Percentiles rank a stretch among this genome's conserved stretches.
These are phyloP conservation scores for Dendrocincla tyrannina DNA, from an alignment of 2,797 vertebrate species.

Conservation along the genomic window DNA sequence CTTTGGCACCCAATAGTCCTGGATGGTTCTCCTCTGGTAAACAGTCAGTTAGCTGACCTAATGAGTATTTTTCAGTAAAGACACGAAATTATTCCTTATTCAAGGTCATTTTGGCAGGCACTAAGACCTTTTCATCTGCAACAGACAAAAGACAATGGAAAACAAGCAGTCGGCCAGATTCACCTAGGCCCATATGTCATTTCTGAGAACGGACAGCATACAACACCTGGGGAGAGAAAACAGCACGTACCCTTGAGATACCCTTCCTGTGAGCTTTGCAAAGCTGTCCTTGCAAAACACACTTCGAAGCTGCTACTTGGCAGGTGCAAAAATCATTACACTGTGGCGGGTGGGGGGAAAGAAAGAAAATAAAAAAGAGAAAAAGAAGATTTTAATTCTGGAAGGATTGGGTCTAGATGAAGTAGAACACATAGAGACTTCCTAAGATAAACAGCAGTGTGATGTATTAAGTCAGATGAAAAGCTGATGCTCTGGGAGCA, in stretches of 20 bases:
- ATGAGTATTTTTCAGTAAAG: neutral
- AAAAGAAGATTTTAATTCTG: neutral
- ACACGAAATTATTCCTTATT: neutral
- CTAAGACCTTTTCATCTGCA: neutral
- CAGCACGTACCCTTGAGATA: neutral
- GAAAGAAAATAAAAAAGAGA: neutral
- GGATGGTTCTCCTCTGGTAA: neutral
- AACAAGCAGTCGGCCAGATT: neutral
- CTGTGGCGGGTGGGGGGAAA: too few species aligned
- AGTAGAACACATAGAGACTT: neutral
- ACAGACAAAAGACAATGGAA: neutral
- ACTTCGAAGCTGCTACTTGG: neutral
- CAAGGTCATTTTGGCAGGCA: neutral
- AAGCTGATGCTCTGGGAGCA: neutral
- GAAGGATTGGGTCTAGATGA: neutral
- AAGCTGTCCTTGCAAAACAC: neutral
- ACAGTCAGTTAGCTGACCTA: neutral
- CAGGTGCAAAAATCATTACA: neutral
- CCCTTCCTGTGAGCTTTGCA: neutral
- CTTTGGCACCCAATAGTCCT: neutral
- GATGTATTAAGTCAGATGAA: neutral
- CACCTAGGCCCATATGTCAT: rapidly evolving
- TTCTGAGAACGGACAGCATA: neutral
- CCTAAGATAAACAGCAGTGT: neutral
- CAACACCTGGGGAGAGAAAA: neutral